These are phyloP conservation scores for Parazoanthus darwini DNA, from an alignment of 92 coral and sea anemone genomes.

Conservation along the genomic window DNA sequence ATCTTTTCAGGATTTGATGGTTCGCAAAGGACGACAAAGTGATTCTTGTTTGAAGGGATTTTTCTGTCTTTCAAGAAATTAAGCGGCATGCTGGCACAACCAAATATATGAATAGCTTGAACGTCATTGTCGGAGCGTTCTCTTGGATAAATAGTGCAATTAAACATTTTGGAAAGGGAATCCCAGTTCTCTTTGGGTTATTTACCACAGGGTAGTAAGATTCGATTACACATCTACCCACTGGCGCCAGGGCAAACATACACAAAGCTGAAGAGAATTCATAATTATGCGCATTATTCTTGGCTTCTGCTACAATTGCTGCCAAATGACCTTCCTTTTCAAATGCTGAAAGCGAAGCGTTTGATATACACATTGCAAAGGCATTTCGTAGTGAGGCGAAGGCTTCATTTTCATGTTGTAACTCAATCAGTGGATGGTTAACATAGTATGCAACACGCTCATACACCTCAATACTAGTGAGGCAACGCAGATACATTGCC, in stretches of 20 bases:
- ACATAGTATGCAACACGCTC: slow-evolving; percentile 45
- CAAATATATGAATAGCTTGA: slow-evolving; percentile 35
- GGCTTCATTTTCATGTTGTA: slow-evolving; percentile 39
- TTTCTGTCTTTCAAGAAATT: slow-evolving; percentile 23
- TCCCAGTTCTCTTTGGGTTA: slow-evolving; percentile 34
- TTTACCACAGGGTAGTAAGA: slow-evolving; percentile 35
- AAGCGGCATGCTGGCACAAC: slow-evolving; percentile 43
- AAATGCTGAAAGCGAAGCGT: slow-evolving; percentile 33
- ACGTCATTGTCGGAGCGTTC: background rate
- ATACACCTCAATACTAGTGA: slow-evolving; percentile 39
- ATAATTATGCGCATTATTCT: slow-evolving; percentile 26
- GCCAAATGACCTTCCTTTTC: slow-evolving; percentile 26
- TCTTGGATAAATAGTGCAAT: slow-evolving; percentile 47
- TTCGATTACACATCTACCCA: slow-evolving; percentile 38
- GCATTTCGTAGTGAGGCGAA: slow-evolving; percentile 49
- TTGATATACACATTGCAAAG: slow-evolving; percentile 50
- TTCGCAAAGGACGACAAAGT: slow-evolving; percentile 44
- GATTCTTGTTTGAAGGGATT: slow-evolving; percentile 38
- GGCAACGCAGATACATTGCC: slow-evolving; percentile 34
- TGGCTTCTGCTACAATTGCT: slow-evolving; percentile 38
- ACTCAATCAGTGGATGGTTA: slow-evolving; percentile 45
- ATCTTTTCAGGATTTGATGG: slow-evolving; percentile 14
- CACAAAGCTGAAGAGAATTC: slow-evolving; percentile 37
- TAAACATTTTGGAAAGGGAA: slow-evolving; percentile 28
- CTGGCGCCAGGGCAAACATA: slow-evolving; percentile 39